phyloP scores from a whole-genome alignment of 2,797 vertebrate species.

The Xenops minutus region DNA sequence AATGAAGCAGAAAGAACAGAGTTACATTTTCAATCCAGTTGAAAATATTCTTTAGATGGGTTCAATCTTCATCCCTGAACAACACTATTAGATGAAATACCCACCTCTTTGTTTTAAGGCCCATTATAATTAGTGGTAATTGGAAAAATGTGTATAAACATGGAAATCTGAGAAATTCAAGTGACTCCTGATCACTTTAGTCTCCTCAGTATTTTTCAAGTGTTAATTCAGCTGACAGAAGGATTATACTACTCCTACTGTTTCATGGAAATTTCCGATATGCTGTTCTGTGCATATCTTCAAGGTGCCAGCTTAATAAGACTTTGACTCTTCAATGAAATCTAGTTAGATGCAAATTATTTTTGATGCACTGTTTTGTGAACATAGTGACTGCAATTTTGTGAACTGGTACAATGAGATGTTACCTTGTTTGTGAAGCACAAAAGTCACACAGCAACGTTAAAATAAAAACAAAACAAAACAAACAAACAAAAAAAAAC shows the following conservation, averaged over 20 bases:
- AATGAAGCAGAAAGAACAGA: not conserved
- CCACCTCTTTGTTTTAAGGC: not conserved
- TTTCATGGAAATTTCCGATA: not conserved
- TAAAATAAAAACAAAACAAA: not conserved
- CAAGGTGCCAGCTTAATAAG: not conserved
- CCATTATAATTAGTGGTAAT: not conserved
- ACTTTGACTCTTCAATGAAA: not conserved
- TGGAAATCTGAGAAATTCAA: not conserved
- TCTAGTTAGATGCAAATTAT: not conserved
- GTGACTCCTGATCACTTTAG: not conserved
- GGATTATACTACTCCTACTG: rapidly evolving
- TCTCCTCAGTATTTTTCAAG: not conserved
- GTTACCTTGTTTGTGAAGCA: rapidly evolving
- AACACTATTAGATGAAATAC: not conserved
- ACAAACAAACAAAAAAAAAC: too few species aligned
- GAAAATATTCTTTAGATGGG: not conserved
- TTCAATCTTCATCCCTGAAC: not conserved
- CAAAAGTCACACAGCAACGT: not conserved
- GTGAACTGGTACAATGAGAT: not conserved
- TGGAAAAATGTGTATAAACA: not conserved
- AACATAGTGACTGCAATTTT: not conserved
- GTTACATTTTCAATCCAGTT: not conserved
- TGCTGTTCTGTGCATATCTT: not conserved
- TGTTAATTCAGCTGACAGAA: not conserved
- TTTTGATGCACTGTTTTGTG: not conserved